phyloP scores from a whole-genome alignment of 2,797 vertebrate genomes.

The Gymnoscopelus braueri region DNA sequence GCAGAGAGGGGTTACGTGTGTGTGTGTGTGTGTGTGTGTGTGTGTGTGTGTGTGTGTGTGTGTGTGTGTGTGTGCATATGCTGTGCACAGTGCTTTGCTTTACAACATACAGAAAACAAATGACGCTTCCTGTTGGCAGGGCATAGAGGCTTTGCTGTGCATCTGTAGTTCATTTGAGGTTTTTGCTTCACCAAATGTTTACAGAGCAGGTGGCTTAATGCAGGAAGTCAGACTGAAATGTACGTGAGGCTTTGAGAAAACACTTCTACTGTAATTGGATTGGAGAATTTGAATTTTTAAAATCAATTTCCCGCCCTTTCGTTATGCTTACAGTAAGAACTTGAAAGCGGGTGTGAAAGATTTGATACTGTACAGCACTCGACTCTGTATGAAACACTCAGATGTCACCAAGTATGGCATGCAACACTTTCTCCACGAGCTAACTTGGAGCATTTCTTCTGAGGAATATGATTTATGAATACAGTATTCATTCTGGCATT shows the following conservation, averaged over 20 bases:
- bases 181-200: slow-evolving; percentile 27
- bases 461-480: neutral
- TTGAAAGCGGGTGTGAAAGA: slow-evolving; percentile 24
- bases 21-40: neutral
- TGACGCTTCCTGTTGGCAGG: slow-evolving; percentile 49
- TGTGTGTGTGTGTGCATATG: neutral
- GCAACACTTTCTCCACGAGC: slow-evolving; percentile 1
- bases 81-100: neutral
- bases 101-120: slow-evolving; percentile 1
- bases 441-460: neutral
- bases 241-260: slow-evolving; percentile 13
- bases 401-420: neutral
- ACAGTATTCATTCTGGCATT: neutral
- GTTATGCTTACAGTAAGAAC: neutral
- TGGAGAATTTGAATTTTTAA: slow-evolving; percentile 36
- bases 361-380: neutral
- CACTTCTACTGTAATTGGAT: slow-evolving; percentile 26
- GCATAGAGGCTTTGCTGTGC: slow-evolving; percentile 17
- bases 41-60: neutral
- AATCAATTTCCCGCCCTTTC: neutral
- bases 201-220: slow-evolving; percentile 31
- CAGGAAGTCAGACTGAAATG: slow-evolving; percentile 48
- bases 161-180: slow-evolving; percentile 64
- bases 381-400: neutral
- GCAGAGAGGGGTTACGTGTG: neutral